phyloP scores from a whole-genome alignment of 2,797 vertebrate genomes.

The Rhadinocentrus ornatus region DNA sequence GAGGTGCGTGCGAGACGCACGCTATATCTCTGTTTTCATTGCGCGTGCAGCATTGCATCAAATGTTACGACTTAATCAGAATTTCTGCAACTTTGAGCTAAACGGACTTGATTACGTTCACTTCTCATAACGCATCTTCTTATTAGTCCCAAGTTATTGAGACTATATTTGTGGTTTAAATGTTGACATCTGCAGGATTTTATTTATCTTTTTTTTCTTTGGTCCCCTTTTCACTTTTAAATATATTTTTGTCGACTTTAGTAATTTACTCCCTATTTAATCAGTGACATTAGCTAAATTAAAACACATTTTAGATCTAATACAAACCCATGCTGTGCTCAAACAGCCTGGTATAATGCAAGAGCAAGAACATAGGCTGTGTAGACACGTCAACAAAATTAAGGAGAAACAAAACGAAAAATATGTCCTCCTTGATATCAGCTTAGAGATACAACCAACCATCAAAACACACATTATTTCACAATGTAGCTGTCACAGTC shows the following conservation, averaged over 20 bases:
- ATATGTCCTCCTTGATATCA: too few species aligned
- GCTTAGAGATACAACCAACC: neutral
- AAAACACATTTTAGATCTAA: too few species aligned
- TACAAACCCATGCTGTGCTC: neutral
- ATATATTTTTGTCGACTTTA: neutral
- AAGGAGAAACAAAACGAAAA: neutral
- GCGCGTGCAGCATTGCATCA: conserved; percentile 52
- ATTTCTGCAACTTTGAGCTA: conserved; percentile 6
- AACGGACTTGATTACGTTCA: conserved; percentile 9
- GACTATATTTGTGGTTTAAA: neutral
- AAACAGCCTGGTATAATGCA: conserved; percentile 4
- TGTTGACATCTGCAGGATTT: neutral
- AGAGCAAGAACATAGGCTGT: neutral
- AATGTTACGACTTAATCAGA: conserved; percentile 25
- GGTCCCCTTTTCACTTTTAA: neutral
- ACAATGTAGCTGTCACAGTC: neutral
- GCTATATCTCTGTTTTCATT: conserved; percentile 14
- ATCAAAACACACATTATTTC: neutral
- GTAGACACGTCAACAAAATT: neutral
- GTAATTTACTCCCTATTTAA: neutral
- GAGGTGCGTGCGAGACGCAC: conserved; percentile 37
- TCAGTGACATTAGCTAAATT: neutral
- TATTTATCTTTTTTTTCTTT: too few species aligned
- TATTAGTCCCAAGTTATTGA: conserved; percentile 32
- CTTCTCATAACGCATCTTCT: neutral